Percentiles rank a stretch among this genome's conserved stretches.
Evolutionary conservation across 1,140 invertebrate species (phyloP).

Genomic region (Stegodyphus mimosarum): DNA sequence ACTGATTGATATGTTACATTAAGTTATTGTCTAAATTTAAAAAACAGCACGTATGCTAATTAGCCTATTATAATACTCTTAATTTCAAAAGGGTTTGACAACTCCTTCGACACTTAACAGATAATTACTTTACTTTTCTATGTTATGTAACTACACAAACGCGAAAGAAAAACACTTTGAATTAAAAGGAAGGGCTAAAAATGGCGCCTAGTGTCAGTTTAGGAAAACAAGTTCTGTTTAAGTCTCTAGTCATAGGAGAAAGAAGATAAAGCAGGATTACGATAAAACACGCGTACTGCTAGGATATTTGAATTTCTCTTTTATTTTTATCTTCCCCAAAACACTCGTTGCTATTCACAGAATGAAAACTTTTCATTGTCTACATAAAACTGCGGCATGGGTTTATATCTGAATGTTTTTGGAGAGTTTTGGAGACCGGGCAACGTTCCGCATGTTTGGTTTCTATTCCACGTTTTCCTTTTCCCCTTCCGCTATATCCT

Average conservation of each 20-base stretch:
- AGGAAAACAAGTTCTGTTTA: background rate
- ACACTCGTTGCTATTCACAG: conserved; percentile 29
- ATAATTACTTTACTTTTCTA: too few species aligned
- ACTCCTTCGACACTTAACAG: too few species aligned
- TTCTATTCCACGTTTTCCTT: background rate
- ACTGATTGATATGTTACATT: too few species aligned
- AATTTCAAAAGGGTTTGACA: too few species aligned
- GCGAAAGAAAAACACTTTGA: too few species aligned
- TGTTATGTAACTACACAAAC: too few species aligned
- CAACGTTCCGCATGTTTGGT: background rate
- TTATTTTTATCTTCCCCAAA: conserved; percentile 12
- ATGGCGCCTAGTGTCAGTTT: background rate
- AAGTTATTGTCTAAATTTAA: too few species aligned
- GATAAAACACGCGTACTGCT: conserved; percentile 3
- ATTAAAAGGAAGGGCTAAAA: background rate
- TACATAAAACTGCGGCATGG: conserved; percentile 1
- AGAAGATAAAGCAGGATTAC: background rate
- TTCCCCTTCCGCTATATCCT: background rate
- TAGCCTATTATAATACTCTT: too few species aligned
- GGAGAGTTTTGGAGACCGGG: background rate
- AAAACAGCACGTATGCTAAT: too few species aligned
- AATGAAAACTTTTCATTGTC: conserved; percentile 46
- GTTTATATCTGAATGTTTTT: background rate
- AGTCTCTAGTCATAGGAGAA: background rate
- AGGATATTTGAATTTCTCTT: conserved; percentile 34